Conservation (phyloP, 2,888 invertebrate genomes). For the Vanessa cardui region DNA sequence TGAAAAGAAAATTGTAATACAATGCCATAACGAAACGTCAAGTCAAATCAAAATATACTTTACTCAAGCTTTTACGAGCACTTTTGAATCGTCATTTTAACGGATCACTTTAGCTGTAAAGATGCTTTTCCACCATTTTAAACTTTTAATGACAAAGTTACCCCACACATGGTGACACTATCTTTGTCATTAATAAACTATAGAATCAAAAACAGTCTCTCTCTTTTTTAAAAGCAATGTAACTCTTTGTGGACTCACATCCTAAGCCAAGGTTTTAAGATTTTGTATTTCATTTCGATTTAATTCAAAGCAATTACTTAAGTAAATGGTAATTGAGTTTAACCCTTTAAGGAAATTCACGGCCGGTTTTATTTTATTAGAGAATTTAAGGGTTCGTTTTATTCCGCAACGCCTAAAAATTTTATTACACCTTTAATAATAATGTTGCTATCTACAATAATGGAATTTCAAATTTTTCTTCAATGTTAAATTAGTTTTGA, state of each 20-base stretch:
- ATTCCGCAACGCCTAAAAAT: slow-evolving; percentile 33
- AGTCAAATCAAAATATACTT: too few species aligned
- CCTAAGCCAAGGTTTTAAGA: slow-evolving; percentile 6
- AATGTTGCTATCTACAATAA: slow-evolving; percentile 22
- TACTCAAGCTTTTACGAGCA: too few species aligned
- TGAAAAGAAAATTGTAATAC: too few species aligned
- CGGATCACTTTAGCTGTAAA: too few species aligned
- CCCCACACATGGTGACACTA: not conserved
- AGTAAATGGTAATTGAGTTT: slow-evolving; percentile 65
- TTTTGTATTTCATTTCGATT: slow-evolving; percentile 46
- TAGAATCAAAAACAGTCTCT: not conserved
- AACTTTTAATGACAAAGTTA: too few species aligned
- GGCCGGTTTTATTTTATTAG: slow-evolving; percentile 47
- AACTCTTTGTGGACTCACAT: not conserved
- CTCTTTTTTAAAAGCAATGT: too few species aligned
- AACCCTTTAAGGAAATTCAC: slow-evolving; percentile 49
- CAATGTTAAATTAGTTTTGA: too few species aligned
- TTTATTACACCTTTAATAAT: slow-evolving; percentile 37
- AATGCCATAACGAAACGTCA: too few species aligned
- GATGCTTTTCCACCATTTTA: too few species aligned
- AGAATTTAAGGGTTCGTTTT: slow-evolving; percentile 42
- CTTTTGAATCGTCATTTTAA: too few species aligned
- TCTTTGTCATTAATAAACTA: not conserved
- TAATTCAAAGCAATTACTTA: slow-evolving; percentile 64
- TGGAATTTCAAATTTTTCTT: not conserved